Base-by-base conservation (phyloP, 2,797 vertebrate species). In the Ptychadena robeensis region DNA sequence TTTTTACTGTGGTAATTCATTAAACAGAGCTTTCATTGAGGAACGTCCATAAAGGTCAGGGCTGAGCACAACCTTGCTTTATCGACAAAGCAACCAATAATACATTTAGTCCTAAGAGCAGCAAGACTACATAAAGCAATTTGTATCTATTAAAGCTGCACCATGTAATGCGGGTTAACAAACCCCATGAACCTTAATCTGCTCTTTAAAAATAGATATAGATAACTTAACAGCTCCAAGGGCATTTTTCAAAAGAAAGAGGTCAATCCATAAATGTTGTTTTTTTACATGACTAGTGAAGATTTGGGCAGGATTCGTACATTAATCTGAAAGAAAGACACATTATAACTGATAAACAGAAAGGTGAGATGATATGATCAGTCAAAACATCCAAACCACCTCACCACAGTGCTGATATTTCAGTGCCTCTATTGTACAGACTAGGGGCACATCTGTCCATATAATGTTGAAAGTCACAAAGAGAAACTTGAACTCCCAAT, bases 1-100 rank as follows among this genome's bases (percentile, higher is more conserved):
- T 88, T 88, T 77, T 86, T 85, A 87, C 22, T 83, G 32, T 0
- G 68, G 37, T 81, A 86, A 91, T 85, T 88, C 57, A 87, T 89
- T 88, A 89, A 86, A 86, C 25, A 69, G 79, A 88, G 28, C 9
- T 86, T 87, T 89, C 87, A 88, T 40, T 83, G 88, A 79, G 79
- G 28, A 87, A 89, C 61, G 70, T 32, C 86, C 7, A 81, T 32
- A 88, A 89, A 88, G 44, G 70, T 81, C 81, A 88, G 59, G 87
- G 57, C 32, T 82, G 61, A 57, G 28, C 18, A 84, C 69, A 79
- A 65, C 44, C 65, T 83, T 44, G 85, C 32, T 86, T 86, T 87
- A 88, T 12, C 86, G 85, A 87, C 82, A 88, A 88, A 88, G 83
- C 79, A 88, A 73, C 0, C 0, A 2, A 84, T 75, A 87, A 87